Base-by-base conservation (phyloP, 2,797 vertebrate species). In the Arnoldichthys spilopterus region DNA sequence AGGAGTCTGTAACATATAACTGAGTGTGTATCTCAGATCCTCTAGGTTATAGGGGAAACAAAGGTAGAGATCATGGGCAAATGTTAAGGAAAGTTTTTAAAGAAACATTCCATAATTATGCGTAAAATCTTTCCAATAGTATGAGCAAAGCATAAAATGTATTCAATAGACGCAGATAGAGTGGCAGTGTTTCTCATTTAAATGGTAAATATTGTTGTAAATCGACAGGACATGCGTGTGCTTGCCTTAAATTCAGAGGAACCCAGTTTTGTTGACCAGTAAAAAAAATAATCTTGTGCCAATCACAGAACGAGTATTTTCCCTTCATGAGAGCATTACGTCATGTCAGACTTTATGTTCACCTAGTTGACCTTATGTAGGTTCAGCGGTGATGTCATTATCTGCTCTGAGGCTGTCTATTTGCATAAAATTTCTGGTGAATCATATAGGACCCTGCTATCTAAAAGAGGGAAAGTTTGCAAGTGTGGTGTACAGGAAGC, bases 361-460 rank as follows among this genome's bases (percentile, higher is more conserved):
- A 45, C 61, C 78, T 62, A 45, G 51, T 37, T 81, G 82, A 85
- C 81, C 79, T 84, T 84, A 24, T 79, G 83, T 76, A 40, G 76
- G 72, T 40, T 74, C 28, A 30, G 37, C 24, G 56, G 28, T 86
- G 83, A 87, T 83, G 77, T 86, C 78, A 83, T 81, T n/a, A 68
- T 49, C 63, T 26, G n/a, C 62, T 56, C 56, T 58, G 30, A 58
- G 54, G 34, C 20, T 3, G 30, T 63, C 3, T 30, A 89, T 89
- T 89, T 89, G 85, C 87, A 89, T 86, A 89, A 87, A 87, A 71
- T 77, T 86, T 87, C 83, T 87, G 84, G 85, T 89, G 84, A 88
- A 88, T 89, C 88, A 89, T 88, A 80, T 56, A 74, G 59, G n/a
- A 77, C 43, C 30, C 53, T 73, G 28, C n/a, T 20, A 37, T 80